Percentiles rank a stretch among this genome's conserved stretches.
Conservation (phyloP, 2,888 invertebrate species). For the Bruchidius siliquastri region DNA sequence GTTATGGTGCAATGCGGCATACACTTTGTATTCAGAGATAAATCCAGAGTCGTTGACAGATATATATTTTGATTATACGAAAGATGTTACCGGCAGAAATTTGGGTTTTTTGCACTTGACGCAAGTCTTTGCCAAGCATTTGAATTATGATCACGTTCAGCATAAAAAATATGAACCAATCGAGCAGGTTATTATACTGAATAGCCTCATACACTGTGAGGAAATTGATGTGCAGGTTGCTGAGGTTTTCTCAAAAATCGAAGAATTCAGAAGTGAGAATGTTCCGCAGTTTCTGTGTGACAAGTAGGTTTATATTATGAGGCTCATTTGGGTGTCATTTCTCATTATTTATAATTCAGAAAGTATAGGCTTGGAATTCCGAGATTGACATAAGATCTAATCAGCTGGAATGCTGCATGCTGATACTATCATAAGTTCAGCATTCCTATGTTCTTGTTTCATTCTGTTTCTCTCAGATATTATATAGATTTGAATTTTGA, state of each 20-base stretch:
- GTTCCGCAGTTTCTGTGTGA: slow-evolving; percentile 30
- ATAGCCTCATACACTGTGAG: slow-evolving; percentile 31
- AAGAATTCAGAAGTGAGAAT: slow-evolving; percentile 30
- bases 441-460: too few relatives aligned
- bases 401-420: too few relatives aligned
- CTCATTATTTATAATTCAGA: too few relatives aligned
- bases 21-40: slow-evolving; percentile 30
- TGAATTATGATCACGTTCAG: slow-evolving; percentile 30
- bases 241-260: slow-evolving; percentile 35
- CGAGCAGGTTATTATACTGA: slow-evolving; percentile 32
- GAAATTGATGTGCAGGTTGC: slow-evolving; percentile 41
- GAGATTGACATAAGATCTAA: too few relatives aligned
- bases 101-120: slow-evolving; percentile 33
- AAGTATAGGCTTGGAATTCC: too few relatives aligned
- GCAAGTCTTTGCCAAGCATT: slow-evolving; percentile 34
- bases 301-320: slow-evolving; percentile 13
- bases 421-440: too few relatives aligned
- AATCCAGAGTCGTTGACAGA: slow-evolving; percentile 15
- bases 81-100: slow-evolving; percentile 14
- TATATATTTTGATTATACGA: slow-evolving; percentile 25
- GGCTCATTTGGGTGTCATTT: too few relatives aligned
- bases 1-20: slow-evolving; percentile 34
- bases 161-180: slow-evolving; percentile 22
- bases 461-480: too few relatives aligned
- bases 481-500: too few relatives aligned